Base-by-base conservation (phyloP, 2,797 vertebrate genomes). In the Eulemur coronatus region DNA sequence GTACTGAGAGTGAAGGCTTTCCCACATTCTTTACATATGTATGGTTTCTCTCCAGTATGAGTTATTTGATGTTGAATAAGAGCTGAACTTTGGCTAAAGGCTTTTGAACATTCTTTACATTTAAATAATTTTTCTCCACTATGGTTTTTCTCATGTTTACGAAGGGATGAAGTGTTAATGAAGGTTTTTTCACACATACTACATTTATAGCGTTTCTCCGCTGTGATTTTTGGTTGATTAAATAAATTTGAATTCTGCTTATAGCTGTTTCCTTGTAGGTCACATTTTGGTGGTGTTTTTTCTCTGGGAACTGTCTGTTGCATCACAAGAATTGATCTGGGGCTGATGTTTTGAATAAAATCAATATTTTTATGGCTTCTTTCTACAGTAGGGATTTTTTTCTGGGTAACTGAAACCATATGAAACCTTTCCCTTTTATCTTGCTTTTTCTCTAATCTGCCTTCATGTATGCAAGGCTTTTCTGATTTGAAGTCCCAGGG, bases 31-130 rank as follows among this genome's bases (percentile, higher is more conserved):
- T 97, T 97, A 92, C 97, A 97, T 22, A 97, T 52, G 14, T 97
- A 97, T 26, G 96, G 96, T 59, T 98, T 97, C 48, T 97, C 97
- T 94, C 97, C 96, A 84, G 90, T 96, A 26, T 98, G 98, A 22
- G 96, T 97, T 97, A 97, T 98, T 57, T 98, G 97, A 96, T 98
- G 97, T 18, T 97, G 97, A 96, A 97, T 97, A 69, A 98, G 97
- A 79, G 97, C 97, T 91, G 98, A 98, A 96, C 98, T 98, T 96
- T 97, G 97, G 86, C 96, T 98, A 84, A 97, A 98, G 38, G 97
- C 97, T 97, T 98, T 98, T 1, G 92, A 96, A 95, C 98, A 98
- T 76, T 97, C 97, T 86, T 96, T 97, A 89, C 98, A 98, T 91
- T 97, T 97, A 97, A 97, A 98, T 94, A 97, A 91, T 82, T 97